These are phyloP conservation scores for Brachyopa scutellaris DNA, from an alignment of 2,888 invertebrate genomes.

Conservation along the genomic window DNA sequence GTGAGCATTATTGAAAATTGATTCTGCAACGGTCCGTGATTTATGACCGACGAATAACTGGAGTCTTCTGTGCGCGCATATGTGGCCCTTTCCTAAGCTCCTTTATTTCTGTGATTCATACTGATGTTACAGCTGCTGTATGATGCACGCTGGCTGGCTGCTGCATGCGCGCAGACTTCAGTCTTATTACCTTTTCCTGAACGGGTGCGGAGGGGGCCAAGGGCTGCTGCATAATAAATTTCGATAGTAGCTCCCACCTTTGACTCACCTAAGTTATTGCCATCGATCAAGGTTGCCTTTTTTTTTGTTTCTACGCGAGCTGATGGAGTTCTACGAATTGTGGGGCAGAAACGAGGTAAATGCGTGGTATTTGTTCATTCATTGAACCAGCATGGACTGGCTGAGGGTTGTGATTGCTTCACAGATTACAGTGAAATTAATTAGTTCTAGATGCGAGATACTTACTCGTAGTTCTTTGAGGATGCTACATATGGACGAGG, in stretches of 20 bases:
- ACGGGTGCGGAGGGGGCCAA: slow-evolving; percentile 5
- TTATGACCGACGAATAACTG: slow-evolving; percentile 71
- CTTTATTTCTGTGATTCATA: slow-evolving; percentile 32
- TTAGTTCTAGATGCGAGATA: slow-evolving; percentile 25
- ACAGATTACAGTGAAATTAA: slow-evolving; percentile 56
- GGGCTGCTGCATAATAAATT: slow-evolving; percentile 58
- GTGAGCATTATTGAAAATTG: slow-evolving; percentile 76
- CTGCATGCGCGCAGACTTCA: slow-evolving; percentile 27
- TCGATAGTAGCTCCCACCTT: slow-evolving; percentile 71
- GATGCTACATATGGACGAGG: too few species aligned
- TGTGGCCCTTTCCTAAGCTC: slow-evolving; percentile 25
- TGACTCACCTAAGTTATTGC: slow-evolving; percentile 61
- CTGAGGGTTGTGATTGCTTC: slow-evolving; percentile 20
- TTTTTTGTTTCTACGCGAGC: background rate
- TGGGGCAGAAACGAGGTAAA: background rate
- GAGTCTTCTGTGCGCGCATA: slow-evolving; percentile 43
- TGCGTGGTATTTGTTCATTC: slow-evolving; percentile 30
- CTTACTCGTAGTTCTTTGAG: too few species aligned
- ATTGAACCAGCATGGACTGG: slow-evolving; percentile 7
- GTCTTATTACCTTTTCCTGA: too few species aligned
- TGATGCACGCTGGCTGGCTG: slow-evolving; percentile 10
- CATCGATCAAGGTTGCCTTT: slow-evolving; percentile 61
- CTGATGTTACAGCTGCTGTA: slow-evolving; percentile 60
- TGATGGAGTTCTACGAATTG: slow-evolving; percentile 27
- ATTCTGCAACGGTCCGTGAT: slow-evolving; percentile 73